Evolutionary conservation across 2,113 vertebrate species (phyloP).

Genomic region (Australoheros scitulus): DNA sequence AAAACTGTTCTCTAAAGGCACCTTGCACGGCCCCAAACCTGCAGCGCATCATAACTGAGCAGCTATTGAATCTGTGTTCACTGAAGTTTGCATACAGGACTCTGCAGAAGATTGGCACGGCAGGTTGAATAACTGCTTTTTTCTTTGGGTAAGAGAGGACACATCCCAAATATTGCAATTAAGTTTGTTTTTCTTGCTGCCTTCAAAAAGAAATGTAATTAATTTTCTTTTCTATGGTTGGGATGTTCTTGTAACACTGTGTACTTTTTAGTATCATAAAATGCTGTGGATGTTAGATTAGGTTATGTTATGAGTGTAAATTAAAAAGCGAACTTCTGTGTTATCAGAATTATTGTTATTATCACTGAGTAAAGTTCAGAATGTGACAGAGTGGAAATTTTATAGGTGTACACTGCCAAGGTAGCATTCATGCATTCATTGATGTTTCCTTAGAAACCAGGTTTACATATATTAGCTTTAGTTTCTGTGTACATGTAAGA

Average conservation of each 20-base stretch:
- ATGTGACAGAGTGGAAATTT: not conserved
- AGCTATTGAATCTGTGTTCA: not conserved
- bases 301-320: not conserved
- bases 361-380: not conserved
- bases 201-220: not conserved
- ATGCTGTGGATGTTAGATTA: not conserved
- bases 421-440: not conserved
- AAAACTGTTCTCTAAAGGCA: not conserved
- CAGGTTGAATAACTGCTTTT: constrained; percentile 9
- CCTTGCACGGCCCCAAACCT: not conserved
- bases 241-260: not conserved
- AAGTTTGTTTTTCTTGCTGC: not conserved
- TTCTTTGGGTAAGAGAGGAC: not conserved
- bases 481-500: not conserved
- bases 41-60: not conserved
- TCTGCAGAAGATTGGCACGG: not conserved
- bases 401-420: not conserved
- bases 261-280: not conserved
- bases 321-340: not conserved
- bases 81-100: constrained; percentile 17
- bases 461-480: not conserved
- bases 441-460: not conserved
- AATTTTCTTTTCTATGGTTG: not conserved
- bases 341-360: not conserved
- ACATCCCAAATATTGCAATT: not conserved